Percentiles rank a stretch among this genome's conserved stretches.
These are phyloP conservation scores for Sebastiscus tertius DNA, from an alignment of 2,797 vertebrate genomes.

Conservation along the genomic window DNA sequence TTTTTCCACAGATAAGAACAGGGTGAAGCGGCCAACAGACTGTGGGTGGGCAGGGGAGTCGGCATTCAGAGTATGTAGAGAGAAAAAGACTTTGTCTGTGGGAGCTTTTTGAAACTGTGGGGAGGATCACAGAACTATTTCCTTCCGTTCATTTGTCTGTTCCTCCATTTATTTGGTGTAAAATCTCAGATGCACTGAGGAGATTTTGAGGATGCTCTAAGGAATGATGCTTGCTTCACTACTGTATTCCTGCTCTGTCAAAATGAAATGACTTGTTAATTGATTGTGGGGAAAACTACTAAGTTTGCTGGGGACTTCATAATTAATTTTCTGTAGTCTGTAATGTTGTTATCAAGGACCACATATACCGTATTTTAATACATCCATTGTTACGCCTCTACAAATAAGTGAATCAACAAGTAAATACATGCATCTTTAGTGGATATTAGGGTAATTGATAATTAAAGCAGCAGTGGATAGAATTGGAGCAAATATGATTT, in stretches of 20 bases:
- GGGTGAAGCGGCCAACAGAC: conserved; percentile 36
- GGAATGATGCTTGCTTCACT: background rate
- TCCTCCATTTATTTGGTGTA: background rate
- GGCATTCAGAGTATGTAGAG: conserved; percentile 12
- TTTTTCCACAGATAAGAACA: conserved; percentile 15
- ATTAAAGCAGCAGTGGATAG: background rate
- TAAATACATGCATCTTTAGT: background rate
- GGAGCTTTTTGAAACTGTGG: conserved; percentile 12
- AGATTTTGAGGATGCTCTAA: background rate
- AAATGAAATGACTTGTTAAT: background rate
- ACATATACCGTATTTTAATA: background rate
- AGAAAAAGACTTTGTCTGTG: conserved; percentile 20
- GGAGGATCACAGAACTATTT: background rate
- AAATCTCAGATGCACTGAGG: background rate
- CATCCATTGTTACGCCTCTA: background rate
- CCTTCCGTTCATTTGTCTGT: background rate
- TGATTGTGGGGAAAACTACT: background rate
- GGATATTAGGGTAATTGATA: background rate
- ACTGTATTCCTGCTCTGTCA: background rate
- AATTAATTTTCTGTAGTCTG: background rate
- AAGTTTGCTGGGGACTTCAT: background rate
- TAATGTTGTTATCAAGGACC: background rate
- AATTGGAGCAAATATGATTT: background rate
- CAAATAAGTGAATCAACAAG: background rate
- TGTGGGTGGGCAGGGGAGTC: conserved; percentile 36